Percentiles rank a stretch among this genome's conserved stretches.
Evolutionary conservation across 2,113 vertebrate genomes (phyloP).

Genomic region (Otus sunia): DNA sequence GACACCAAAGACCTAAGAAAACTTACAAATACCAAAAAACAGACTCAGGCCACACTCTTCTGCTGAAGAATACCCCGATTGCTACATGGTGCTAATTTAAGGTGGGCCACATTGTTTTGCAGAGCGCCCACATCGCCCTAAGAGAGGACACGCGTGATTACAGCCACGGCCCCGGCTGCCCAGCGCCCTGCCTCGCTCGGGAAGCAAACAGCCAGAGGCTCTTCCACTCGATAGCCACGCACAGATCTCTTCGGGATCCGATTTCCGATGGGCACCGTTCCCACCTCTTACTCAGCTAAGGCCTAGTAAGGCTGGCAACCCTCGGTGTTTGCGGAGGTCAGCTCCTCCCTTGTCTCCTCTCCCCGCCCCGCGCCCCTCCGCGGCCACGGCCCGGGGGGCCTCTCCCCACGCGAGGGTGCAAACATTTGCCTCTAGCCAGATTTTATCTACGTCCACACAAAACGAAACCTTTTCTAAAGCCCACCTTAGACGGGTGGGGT

Average conservation of each 20-base stretch:
- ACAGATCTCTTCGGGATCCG: neutral
- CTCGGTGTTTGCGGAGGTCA: neutral
- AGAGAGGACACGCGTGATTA: accelerated
- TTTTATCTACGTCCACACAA: neutral
- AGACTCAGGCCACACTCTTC: neutral
- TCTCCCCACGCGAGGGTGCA: neutral
- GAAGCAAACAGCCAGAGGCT: neutral
- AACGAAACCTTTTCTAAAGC: neutral
- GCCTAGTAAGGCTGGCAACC: neutral
- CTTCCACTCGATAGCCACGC: neutral
- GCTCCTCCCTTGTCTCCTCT: neutral
- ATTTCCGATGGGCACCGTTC: neutral
- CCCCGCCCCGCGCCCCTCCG: neutral
- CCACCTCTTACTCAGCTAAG: neutral
- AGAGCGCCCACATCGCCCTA: accelerated
- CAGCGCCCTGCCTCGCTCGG: neutral
- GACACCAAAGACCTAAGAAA: neutral
- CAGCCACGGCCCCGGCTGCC: neutral
- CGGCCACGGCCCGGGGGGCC: neutral
- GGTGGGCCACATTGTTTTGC: neutral
- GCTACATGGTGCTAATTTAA: neutral
- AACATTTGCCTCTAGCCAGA: neutral
- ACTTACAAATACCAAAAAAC: neutral
- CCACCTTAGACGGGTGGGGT: neutral
- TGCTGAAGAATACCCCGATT: neutral